These are phyloP conservation scores for Battus philenor DNA, from an alignment of 1,140 invertebrate species.

Conservation along the genomic window DNA sequence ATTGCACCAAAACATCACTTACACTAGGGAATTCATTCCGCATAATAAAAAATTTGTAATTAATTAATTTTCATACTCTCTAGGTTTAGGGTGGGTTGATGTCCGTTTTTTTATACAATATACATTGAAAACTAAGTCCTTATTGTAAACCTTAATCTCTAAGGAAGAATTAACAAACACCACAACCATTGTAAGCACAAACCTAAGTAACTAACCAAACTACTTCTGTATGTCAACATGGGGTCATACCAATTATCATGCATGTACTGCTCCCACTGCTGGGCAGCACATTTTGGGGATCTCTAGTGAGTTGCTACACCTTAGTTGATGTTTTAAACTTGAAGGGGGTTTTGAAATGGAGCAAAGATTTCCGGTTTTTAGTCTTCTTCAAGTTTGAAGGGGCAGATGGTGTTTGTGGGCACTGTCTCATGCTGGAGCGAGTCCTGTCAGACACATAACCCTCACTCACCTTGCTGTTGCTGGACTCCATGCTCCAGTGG, in stretches of 20 bases:
- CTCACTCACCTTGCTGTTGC: constrained; percentile 28
- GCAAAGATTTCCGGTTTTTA: constrained; percentile 58
- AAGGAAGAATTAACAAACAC: not conserved
- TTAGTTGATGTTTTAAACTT: constrained; percentile 63
- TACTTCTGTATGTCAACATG: no score
- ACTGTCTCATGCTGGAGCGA: constrained; percentile 32
- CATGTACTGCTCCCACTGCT: no score
- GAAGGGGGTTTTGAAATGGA: constrained; percentile 72
- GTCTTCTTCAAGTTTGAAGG: constrained; percentile 52
- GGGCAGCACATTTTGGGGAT: constrained; percentile 28
- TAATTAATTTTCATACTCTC: constrained; percentile 38
- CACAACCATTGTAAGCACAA: constrained; percentile 12
- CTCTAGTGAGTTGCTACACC: constrained; percentile 35
- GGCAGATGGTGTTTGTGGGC: constrained; percentile 33
- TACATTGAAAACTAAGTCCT: constrained; percentile 34
- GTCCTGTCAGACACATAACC: constrained; percentile 31
- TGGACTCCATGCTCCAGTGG: constrained; percentile 41
- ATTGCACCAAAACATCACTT: no score
- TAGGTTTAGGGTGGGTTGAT: constrained; percentile 64
- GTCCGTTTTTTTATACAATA: constrained; percentile 62
- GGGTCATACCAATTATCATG: no score
- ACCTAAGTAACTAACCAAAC: constrained; percentile 1
- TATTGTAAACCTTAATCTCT: constrained; percentile 11
- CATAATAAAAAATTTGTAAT: not conserved
- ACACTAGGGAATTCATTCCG: no score